A percentile compares a stretch with the other conserved stretches of the same genome.
These are phyloP conservation scores for Drosophila teissieri DNA, from an alignment of 1,140 invertebrate species.

Conservation along the genomic window DNA sequence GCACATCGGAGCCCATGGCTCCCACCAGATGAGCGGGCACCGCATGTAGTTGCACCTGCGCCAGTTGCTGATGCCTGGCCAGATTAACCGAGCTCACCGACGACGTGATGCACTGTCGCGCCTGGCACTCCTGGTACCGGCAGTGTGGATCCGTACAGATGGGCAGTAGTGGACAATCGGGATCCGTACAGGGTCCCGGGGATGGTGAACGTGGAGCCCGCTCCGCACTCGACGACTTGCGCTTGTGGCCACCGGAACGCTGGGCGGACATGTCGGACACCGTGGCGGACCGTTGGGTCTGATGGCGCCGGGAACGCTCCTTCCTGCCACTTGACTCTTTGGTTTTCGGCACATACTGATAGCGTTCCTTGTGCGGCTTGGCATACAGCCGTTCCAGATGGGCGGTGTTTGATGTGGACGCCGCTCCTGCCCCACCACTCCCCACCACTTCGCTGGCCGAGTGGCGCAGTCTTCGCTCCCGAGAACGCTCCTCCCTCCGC, in stretches of 20 bases:
- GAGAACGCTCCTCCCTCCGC: constrained; percentile 68
- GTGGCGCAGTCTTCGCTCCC: constrained; percentile 27
- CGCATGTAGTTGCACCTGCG: constrained; percentile 78
- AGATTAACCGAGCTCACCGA: constrained; percentile 76
- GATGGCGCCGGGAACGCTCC: constrained; percentile 81
- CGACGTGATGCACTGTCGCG: constrained; percentile 62
- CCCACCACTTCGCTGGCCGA: constrained; percentile 46
- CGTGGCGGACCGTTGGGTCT: constrained; percentile 83
- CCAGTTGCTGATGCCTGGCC: constrained; percentile 75
- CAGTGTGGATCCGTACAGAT: constrained; percentile 84
- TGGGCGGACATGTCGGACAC: constrained; percentile 81
- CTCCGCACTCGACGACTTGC: constrained; percentile 83
- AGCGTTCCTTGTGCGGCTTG: constrained; percentile 82
- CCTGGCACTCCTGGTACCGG: constrained; percentile 76
- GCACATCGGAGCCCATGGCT: constrained; percentile 61
- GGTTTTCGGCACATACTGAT: constrained; percentile 82
- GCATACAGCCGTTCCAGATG: constrained; percentile 76
- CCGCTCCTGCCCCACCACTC: constrained; percentile 1
- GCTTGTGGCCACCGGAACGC: constrained; percentile 63
- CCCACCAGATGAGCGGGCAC: constrained; percentile 69
- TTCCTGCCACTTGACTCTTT: constrained; percentile 51
- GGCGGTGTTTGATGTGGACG: constrained; percentile 18
- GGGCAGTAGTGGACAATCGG: constrained; percentile 79
- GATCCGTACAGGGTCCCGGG: constrained; percentile 82
- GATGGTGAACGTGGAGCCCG: constrained; percentile 75